Evolutionary conservation across 2,888 invertebrate species (phyloP).

Genomic region (Lapara coniferarum): DNA sequence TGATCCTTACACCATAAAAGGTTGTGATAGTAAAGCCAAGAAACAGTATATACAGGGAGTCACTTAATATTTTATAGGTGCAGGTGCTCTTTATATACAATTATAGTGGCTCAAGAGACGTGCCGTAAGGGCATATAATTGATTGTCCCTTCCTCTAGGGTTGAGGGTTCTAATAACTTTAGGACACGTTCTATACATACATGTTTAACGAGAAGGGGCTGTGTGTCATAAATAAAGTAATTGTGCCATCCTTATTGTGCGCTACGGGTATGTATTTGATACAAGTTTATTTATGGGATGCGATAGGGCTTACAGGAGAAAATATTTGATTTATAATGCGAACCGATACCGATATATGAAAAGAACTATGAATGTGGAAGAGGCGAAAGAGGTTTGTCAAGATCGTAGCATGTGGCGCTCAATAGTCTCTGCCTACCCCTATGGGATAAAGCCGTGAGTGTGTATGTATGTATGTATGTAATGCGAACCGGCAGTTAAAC

Average conservation of each 20-base stretch:
- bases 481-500: too few species aligned
- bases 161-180: not conserved
- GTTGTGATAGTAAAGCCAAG: not conserved
- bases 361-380: too few species aligned
- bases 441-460: too few species aligned
- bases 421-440: too few species aligned
- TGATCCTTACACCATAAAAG: slow-evolving; percentile 16
- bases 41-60: not conserved
- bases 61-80: slow-evolving; percentile 15
- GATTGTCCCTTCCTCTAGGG: slow-evolving; percentile 12
- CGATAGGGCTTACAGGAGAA: too few species aligned
- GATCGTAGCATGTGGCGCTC: too few species aligned
- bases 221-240: not conserved
- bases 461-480: too few species aligned
- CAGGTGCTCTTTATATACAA: slow-evolving; percentile 18
- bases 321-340: too few species aligned
- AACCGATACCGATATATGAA: too few species aligned
- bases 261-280: too few species aligned
- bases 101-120: slow-evolving; percentile 7
- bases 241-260: not conserved
- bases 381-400: too few species aligned
- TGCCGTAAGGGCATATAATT: slow-evolving; percentile 15
- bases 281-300: too few species aligned
- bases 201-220: not conserved
- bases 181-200: slow-evolving; percentile 7